Conservation (phyloP, 2,113 vertebrate species). For the Daubentonia madagascariensis region DNA sequence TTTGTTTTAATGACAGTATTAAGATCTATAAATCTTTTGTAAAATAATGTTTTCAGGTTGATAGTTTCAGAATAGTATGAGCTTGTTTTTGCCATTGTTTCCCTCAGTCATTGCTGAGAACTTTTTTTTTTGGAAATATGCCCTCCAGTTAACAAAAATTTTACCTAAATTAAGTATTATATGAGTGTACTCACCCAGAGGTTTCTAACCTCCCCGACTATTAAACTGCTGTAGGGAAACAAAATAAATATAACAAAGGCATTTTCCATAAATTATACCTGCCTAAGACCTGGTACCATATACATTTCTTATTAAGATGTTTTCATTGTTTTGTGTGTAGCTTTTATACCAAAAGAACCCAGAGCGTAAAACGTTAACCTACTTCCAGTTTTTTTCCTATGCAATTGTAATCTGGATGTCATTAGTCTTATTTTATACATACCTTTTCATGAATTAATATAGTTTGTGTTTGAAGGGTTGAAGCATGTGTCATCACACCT, state of each 20-base stretch:
- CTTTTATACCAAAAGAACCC: neutral
- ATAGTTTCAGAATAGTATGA: slow-evolving; percentile 9
- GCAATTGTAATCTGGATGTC: neutral
- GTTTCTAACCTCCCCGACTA: neutral
- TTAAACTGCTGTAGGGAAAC: neutral
- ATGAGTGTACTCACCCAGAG: neutral
- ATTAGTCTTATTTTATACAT: neutral
- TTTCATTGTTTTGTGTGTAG: neutral
- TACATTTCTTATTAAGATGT: neutral
- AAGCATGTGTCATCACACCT: neutral
- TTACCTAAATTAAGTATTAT: neutral
- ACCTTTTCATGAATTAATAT: neutral
- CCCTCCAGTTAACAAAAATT: neutral
- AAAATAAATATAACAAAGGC: neutral
- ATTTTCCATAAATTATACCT: neutral
- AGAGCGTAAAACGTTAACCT: neutral
- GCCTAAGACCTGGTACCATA: neutral
- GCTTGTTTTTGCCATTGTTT: slow-evolving; percentile 38
- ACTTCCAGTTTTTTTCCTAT: neutral
- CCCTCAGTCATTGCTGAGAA: neutral
- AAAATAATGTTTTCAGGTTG: slow-evolving; percentile 18
- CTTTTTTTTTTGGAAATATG: neutral
- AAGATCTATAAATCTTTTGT: neutral
- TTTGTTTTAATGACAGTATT: neutral
- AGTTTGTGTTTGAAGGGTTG: neutral